Conservation (phyloP, 2,888 invertebrate species). For the Epicampocera succincta region DNA sequence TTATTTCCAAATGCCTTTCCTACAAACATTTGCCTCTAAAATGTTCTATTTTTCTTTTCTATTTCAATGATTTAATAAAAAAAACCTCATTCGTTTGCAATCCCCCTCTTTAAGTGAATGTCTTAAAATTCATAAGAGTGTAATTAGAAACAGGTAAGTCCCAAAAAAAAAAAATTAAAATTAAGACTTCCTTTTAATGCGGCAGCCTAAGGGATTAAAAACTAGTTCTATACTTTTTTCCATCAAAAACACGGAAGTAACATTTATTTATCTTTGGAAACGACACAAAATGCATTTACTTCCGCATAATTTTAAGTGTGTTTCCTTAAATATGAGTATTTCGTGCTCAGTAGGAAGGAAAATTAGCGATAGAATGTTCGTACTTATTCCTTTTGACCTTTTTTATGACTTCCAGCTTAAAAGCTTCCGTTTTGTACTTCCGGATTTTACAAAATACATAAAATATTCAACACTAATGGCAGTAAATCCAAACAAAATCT, state of each 20-base stretch:
- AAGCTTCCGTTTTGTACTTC: conserved; percentile 67
- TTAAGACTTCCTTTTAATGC: conserved; percentile 46
- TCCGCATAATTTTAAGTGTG: conserved; percentile 53
- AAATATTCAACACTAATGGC: conserved; percentile 6
- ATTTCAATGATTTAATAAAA: conserved; percentile 1
- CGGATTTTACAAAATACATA: conserved; percentile 53
- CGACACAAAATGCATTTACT: conserved; percentile 56
- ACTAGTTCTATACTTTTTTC: not conserved
- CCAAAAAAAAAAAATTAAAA: conserved; percentile 16
- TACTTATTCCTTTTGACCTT: conserved; percentile 57
- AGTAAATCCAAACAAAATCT: conserved; percentile 16
- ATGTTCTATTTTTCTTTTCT: not conserved
- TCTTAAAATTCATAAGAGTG: conserved; percentile 19
- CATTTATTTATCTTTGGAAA: conserved; percentile 57
- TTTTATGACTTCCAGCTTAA: conserved; percentile 48
- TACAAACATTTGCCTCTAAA: conserved; percentile 17
- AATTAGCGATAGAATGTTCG: not conserved
- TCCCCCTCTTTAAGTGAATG: conserved; percentile 20
- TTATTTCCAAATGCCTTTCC: not conserved
- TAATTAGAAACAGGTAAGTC: conserved; percentile 46
- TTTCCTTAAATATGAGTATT: conserved; percentile 29
- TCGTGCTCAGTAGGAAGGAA: not conserved
- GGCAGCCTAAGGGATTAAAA: conserved; percentile 11
- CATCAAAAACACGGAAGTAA: conserved; percentile 58
- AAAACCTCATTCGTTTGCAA: conserved; percentile 16